phyloP scores from a whole-genome alignment of 2,797 vertebrate species.

The Fistularia commersonii region DNA sequence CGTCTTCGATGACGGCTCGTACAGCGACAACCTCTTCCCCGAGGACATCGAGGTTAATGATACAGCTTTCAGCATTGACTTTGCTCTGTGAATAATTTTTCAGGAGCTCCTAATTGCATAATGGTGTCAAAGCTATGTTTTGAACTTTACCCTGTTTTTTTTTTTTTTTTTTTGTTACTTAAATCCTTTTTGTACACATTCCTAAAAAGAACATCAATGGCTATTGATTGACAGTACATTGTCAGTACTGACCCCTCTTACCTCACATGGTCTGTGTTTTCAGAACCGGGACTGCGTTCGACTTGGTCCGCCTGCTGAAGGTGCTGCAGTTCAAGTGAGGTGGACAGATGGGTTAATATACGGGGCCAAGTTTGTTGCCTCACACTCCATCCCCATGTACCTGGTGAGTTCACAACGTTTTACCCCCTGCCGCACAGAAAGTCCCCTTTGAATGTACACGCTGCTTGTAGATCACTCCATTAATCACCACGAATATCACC shows the following conservation, averaged over 20 bases:
- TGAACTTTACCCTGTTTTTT: too few species aligned
- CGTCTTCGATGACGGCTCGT: constrained; percentile 96
- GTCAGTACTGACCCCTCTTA: background rate
- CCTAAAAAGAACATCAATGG: too few species aligned
- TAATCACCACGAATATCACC: too few species aligned
- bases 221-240: too few species aligned
- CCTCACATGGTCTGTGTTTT: background rate
- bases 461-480: too few species aligned
- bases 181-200: too few species aligned
- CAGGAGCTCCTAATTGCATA: too few species aligned
- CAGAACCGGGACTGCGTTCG: constrained; percentile 90
- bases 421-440: too few species aligned
- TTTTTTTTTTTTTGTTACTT: too few species aligned
- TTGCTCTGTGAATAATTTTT: too few species aligned
- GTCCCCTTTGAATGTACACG: too few species aligned
- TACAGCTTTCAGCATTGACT: background rate
- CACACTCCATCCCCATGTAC: constrained; percentile 94
- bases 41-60: constrained; percentile 91
- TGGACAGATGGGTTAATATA: constrained; percentile 96
- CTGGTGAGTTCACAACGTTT: constrained; percentile 72
- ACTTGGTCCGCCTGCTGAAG: constrained; percentile 84
- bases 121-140: too few species aligned
- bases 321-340: constrained; percentile 87
- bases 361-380: constrained; percentile 90
- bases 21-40: constrained; percentile 96